Conservation (phyloP, 2,113 vertebrate genomes). For the Deroptyus accipitrinus region DNA sequence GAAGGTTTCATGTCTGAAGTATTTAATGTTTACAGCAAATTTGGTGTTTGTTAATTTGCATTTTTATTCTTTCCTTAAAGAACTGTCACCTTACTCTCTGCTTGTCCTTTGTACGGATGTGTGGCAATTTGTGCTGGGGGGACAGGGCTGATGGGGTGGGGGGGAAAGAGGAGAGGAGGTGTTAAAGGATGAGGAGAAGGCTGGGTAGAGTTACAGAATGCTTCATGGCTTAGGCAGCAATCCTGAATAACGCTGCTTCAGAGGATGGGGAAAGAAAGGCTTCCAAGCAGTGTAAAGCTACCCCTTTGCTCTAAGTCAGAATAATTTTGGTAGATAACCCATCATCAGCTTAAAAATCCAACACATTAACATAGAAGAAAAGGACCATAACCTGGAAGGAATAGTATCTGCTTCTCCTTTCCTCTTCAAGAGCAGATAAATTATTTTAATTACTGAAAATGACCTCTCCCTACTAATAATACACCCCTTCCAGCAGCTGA, state of each 20-base stretch:
- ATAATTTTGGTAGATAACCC: slow-evolving; percentile 23
- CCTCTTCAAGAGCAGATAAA: background rate
- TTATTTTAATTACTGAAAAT: slow-evolving; percentile 1
- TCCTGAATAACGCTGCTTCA: slow-evolving; percentile 26
- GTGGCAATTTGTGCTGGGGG: slow-evolving; percentile 43
- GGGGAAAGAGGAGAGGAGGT: background rate
- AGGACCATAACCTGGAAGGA: background rate
- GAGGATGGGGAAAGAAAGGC: slow-evolving; percentile 24
- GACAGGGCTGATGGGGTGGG: background rate
- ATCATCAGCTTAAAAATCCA: slow-evolving; percentile 12
- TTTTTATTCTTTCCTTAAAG: slow-evolving; percentile 72
- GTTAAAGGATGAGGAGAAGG: slow-evolving; percentile 31
- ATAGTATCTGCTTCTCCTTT: background rate
- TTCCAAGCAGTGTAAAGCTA: slow-evolving; percentile 3
- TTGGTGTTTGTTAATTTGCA: slow-evolving; percentile 75
- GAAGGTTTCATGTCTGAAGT: slow-evolving; percentile 69
- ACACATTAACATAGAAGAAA: background rate
- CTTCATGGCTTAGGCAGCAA: slow-evolving; percentile 8
- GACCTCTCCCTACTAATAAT: background rate
- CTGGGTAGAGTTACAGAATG: background rate
- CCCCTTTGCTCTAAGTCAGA: background rate
- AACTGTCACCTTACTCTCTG: slow-evolving; percentile 59
- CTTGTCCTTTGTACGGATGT: slow-evolving; percentile 53
- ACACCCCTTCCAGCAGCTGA: background rate
- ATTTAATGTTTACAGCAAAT: slow-evolving; percentile 72